Evolutionary conservation across 2,797 vertebrate genomes (phyloP).

Genomic region (Myripristis jacobus): DNA sequence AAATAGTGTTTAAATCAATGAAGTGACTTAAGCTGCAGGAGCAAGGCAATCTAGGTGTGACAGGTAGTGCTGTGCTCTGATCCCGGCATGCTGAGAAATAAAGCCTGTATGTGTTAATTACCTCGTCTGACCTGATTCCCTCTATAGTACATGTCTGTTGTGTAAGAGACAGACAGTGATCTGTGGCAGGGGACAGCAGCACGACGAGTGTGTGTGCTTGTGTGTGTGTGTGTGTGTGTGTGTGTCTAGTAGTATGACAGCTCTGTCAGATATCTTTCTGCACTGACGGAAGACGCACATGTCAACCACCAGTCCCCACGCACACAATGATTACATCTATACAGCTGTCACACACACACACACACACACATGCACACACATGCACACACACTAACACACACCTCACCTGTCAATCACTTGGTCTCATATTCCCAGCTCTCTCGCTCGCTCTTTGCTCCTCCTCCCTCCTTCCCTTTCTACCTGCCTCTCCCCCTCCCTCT

Average conservation of each 20-base stretch:
- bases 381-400: too few species aligned
- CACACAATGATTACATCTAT: slow-evolving; percentile 51
- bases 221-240: slow-evolving; percentile 18
- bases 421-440: slow-evolving; percentile 62
- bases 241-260: slow-evolving; percentile 38
- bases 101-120: slow-evolving; percentile 73
- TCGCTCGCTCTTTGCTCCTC: slow-evolving; percentile 30
- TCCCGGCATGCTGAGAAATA: slow-evolving; percentile 42
- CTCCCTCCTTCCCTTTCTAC: slow-evolving; percentile 26
- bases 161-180: slow-evolving; percentile 61
- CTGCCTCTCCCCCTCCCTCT: slow-evolving; percentile 42
- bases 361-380: slow-evolving; percentile 15
- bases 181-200: slow-evolving; percentile 44
- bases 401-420: slow-evolving; percentile 64
- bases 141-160: slow-evolving; percentile 42
- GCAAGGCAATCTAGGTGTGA: slow-evolving; percentile 28
- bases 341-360: slow-evolving; percentile 27
- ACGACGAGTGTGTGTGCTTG: background rate
- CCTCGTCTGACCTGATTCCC: slow-evolving; percentile 66
- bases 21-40: background rate
- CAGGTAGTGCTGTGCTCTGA: slow-evolving; percentile 27
- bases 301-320: slow-evolving; percentile 54
- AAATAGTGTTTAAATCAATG: background rate
- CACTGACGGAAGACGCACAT: slow-evolving; percentile 61
- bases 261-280: slow-evolving; percentile 63